A percentile compares a stretch with the other conserved stretches of the same genome.
Conservation (phyloP, 2,888 invertebrate species). For the Stegana nigrithorax region DNA sequence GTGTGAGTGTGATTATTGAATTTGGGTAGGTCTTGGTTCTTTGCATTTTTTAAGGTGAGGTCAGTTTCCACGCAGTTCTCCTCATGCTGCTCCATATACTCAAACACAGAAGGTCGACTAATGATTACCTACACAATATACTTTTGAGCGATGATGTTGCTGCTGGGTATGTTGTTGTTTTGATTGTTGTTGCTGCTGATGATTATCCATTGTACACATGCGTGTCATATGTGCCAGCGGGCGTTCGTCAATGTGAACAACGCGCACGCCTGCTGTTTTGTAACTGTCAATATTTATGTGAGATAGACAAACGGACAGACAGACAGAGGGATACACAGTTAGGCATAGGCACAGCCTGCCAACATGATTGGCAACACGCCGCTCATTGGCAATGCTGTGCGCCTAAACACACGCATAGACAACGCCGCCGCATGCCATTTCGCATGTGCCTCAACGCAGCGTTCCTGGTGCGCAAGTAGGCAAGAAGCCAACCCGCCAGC, state of each 20-base stretch:
- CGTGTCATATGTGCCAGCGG: no score
- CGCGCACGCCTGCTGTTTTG: constrained; percentile 2
- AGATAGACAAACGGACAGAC: no score
- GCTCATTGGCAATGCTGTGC: neutral
- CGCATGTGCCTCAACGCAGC: no score
- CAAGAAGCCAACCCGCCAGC: neutral
- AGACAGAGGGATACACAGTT: no score
- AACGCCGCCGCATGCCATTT: constrained; percentile 15
- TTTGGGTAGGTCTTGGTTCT: constrained; percentile 16
- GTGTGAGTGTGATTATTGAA: neutral
- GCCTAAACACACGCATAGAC: neutral
- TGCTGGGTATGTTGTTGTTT: neutral
- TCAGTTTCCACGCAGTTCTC: constrained; percentile 36
- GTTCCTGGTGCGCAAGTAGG: no score
- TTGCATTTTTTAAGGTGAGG: constrained; percentile 48
- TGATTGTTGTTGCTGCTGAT: no score
- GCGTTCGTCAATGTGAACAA: no score
- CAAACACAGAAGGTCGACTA: no score
- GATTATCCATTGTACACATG: no score
- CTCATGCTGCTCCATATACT: no score
- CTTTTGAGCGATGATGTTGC: neutral
- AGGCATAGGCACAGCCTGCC: neutral
- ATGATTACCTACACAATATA: neutral
- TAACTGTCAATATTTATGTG: constrained; percentile 17
- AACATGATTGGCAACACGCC: constrained; percentile 15